phyloP scores from a whole-genome alignment of 2,113 vertebrate genomes.

The Pollachius pollachius region DNA sequence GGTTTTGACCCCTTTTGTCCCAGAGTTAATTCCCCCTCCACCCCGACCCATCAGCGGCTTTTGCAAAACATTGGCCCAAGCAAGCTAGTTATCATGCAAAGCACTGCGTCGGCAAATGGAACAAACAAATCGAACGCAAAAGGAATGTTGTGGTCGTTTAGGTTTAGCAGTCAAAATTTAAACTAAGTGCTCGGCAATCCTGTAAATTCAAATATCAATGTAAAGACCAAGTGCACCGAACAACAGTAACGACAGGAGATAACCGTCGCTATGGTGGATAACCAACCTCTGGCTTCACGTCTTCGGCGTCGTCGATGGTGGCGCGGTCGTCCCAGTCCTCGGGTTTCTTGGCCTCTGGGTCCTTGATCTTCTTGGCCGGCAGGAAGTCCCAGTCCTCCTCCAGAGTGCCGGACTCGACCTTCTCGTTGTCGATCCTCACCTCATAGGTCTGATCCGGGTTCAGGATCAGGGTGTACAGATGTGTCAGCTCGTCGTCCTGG shows the following conservation, averaged over 20 bases:
- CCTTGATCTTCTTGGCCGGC: constrained; percentile 74
- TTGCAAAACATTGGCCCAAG: background rate
- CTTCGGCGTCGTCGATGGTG: constrained; percentile 66
- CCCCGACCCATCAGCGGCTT: background rate
- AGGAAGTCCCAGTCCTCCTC: constrained; percentile 84
- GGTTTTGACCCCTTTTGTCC: background rate
- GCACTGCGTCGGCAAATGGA: background rate
- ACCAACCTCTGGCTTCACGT: constrained; percentile 74
- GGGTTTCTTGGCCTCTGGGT: constrained; percentile 72
- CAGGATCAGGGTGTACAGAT: constrained; percentile 83
- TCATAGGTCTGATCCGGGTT: constrained; percentile 81
- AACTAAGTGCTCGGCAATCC: too few relatives aligned
- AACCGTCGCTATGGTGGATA: background rate
- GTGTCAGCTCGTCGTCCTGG: constrained; percentile 81
- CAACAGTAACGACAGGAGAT: background rate
- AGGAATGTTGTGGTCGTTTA: background rate
- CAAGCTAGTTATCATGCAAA: background rate
- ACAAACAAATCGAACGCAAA: background rate
- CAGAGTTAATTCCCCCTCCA: background rate
- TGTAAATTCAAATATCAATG: too few relatives aligned
- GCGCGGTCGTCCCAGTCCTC: constrained; percentile 73
- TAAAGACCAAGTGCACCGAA: background rate
- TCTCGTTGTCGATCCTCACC: constrained; percentile 80
- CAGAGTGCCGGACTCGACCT: constrained; percentile 76
- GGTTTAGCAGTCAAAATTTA: too few relatives aligned